phyloP scores from a whole-genome alignment of 2,797 vertebrate genomes.

The Peromyscus melanophrys region DNA sequence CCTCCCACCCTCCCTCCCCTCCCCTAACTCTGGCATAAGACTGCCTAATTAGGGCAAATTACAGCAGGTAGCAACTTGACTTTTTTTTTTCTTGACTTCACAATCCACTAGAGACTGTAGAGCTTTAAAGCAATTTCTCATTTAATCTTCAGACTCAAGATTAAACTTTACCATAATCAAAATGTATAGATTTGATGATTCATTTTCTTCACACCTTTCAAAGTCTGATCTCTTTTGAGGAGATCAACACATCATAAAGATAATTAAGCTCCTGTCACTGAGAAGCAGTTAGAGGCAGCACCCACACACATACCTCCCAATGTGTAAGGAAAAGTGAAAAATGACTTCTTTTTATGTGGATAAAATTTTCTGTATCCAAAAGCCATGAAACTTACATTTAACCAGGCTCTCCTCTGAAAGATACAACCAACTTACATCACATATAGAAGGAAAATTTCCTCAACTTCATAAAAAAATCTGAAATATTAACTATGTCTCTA shows the following conservation, averaged over 20 bases:
- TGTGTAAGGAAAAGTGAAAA: constrained; percentile 30
- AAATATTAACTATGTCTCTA: neutral
- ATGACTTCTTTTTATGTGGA: constrained; percentile 52
- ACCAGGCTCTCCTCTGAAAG: constrained; percentile 32
- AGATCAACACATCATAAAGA: constrained; percentile 77
- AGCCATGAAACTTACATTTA: constrained; percentile 29
- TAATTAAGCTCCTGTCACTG: constrained; percentile 77
- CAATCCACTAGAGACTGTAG: constrained; percentile 77
- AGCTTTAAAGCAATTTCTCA: constrained; percentile 84
- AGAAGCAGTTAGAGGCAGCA: constrained; percentile 13
- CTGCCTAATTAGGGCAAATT: constrained; percentile 85
- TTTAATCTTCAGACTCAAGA: constrained; percentile 81
- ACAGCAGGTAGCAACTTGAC: constrained; percentile 82
- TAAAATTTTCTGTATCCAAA: constrained; percentile 44
- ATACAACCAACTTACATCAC: constrained; percentile 4
- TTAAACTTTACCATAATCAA: constrained; percentile 81
- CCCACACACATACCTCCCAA: neutral
- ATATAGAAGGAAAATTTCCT: neutral
- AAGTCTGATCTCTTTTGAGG: constrained; percentile 71
- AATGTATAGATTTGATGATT: constrained; percentile 78
- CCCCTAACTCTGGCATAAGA: constrained; percentile 53
- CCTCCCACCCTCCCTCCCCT: neutral
- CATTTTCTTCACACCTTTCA: constrained; percentile 78
- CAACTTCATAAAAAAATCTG: neutral
- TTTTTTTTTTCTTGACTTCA: constrained; percentile 73